Evolutionary conservation across 2,888 invertebrate species (phyloP).

Genomic region (Apomyelois bistriatella): DNA sequence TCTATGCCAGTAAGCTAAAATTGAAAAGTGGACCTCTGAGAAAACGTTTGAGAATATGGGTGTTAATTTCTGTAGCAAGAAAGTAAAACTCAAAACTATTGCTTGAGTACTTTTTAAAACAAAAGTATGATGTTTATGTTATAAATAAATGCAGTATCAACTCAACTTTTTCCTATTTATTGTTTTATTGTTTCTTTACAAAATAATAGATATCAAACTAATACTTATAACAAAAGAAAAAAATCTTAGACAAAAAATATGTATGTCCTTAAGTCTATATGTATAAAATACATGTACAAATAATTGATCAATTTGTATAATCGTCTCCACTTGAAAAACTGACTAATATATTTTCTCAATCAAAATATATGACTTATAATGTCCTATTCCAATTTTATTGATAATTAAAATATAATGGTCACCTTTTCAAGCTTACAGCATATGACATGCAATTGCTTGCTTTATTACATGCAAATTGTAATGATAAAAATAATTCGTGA

Average conservation of each 20-base stretch:
- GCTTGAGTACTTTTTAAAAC: no score
- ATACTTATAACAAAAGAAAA: constrained; percentile 10
- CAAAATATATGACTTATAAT: neutral
- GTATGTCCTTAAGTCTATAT: constrained; percentile 11
- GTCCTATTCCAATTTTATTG: neutral
- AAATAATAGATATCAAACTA: constrained; percentile 11
- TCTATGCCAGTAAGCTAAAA: no score
- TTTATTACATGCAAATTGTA: constrained; percentile 2
- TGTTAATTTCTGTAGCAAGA: no score
- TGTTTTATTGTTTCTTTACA: constrained; percentile 12
- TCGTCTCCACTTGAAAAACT: constrained; percentile 6
- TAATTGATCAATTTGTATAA: constrained; percentile 10
- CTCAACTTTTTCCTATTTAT: constrained; percentile 4
- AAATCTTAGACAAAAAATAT: constrained; percentile 5
- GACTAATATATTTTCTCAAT: neutral
- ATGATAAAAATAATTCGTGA: constrained; percentile 2
- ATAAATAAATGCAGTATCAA: no score
- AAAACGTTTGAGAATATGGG: no score
- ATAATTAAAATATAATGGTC: constrained; percentile 1
- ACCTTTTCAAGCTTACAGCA: constrained; percentile 4
- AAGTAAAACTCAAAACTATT: no score
- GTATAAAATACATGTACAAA: constrained; percentile 20
- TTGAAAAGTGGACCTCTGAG: no score
- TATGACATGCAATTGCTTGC: neutral
- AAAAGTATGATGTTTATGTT: no score